These are phyloP conservation scores for Parnassius mnemosyne DNA, from an alignment of 2,888 invertebrate species.

Conservation along the genomic window DNA sequence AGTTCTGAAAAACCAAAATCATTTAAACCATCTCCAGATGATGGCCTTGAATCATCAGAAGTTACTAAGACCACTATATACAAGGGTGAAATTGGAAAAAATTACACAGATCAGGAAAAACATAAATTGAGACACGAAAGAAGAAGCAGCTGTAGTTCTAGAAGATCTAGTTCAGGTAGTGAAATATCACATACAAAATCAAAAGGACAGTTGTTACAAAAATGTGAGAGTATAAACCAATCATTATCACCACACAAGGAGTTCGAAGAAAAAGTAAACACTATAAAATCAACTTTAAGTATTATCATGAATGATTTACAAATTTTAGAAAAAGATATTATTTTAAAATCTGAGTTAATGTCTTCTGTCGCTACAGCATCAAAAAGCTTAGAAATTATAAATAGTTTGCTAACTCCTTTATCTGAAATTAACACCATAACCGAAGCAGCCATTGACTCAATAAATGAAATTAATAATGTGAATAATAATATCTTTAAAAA, in stretches of 20 bases:
- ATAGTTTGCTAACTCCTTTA: conserved; percentile 81
- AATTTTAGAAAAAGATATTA: conserved; percentile 83
- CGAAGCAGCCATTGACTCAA: conserved; percentile 73
- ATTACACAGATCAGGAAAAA: neutral
- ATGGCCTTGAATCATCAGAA: conserved; percentile 57
- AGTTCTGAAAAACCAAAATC: conserved; percentile 75
- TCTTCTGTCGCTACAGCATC: conserved; percentile 84
- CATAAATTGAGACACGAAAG: conserved; percentile 47
- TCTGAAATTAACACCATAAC: conserved; percentile 83
- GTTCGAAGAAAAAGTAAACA: conserved; percentile 47
- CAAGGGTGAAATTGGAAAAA: conserved; percentile 34
- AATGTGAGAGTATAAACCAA: conserved; percentile 32
- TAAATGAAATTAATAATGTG: conserved; percentile 57
- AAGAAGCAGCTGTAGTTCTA: conserved; percentile 67
- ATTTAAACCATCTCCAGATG: conserved; percentile 54
- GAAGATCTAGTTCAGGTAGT: conserved; percentile 66
- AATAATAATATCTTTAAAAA: conserved; percentile 78
- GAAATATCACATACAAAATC: conserved; percentile 70
- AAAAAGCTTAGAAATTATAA: conserved; percentile 83
- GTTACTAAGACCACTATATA: conserved; percentile 46
- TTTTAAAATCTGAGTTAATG: conserved; percentile 83
- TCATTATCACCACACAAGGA: conserved; percentile 42
- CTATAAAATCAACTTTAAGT: conserved; percentile 52
- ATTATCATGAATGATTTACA: conserved; percentile 80
- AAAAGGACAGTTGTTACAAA: conserved; percentile 55